phyloP scores from a whole-genome alignment of 2,797 vertebrate species.

The Percopsis omiscomaycus region DNA sequence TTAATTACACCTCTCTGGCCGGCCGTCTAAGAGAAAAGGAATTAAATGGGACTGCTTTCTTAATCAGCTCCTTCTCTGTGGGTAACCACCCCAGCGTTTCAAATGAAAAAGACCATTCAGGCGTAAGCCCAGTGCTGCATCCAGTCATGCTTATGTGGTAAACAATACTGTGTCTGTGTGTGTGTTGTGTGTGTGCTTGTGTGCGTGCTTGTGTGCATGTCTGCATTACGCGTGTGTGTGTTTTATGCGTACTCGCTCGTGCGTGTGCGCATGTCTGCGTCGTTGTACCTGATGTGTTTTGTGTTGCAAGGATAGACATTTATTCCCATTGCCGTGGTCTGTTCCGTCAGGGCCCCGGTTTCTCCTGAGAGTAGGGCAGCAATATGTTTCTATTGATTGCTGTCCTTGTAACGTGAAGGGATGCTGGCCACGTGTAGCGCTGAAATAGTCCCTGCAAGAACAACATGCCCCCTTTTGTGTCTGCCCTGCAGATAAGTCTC shows the following conservation, averaged over 20 bases:
- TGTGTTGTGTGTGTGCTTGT: constrained; percentile 12
- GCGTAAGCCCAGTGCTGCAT: constrained; percentile 70
- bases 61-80: constrained; percentile 75
- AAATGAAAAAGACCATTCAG: constrained; percentile 79
- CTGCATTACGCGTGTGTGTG: background rate
- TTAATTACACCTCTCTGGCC: constrained; percentile 81
- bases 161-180: constrained; percentile 56
- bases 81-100: constrained; percentile 72
- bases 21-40: constrained; percentile 75
- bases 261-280: constrained; percentile 8
- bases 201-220: constrained; percentile 9
- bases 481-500: constrained; percentile 50
- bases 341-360: constrained; percentile 48
- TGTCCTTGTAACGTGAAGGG: constrained; percentile 64
- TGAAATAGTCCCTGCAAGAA: constrained; percentile 57
- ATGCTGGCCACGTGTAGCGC: constrained; percentile 46
- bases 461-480: constrained; percentile 63
- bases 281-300: constrained; percentile 38
- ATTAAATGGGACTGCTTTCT: constrained; percentile 79
- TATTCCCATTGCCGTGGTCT: constrained; percentile 63
- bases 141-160: constrained; percentile 72
- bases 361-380: constrained; percentile 55
- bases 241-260: background rate
- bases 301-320: constrained; percentile 57
- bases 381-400: constrained; percentile 73